Conservation (phyloP, 2,113 vertebrate genomes). For the Sinocyclocheilus grahami region DNA sequence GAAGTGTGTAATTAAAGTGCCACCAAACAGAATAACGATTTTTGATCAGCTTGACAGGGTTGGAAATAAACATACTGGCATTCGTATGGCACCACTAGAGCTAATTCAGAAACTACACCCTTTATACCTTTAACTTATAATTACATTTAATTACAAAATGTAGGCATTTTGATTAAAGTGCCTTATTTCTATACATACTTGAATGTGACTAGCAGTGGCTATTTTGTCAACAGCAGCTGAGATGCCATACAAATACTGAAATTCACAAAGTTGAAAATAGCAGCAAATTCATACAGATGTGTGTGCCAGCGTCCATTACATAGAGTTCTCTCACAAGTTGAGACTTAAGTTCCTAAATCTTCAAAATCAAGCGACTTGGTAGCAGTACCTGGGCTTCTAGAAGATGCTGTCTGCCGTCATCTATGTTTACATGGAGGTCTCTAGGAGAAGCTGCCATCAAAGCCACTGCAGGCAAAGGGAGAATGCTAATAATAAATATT, state of each 20-base stretch:
- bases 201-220: slow-evolving; percentile 80
- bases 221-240: slow-evolving; percentile 94
- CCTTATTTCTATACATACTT: slow-evolving; percentile 80
- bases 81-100: background rate
- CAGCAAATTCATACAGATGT: slow-evolving; percentile 8
- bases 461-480: no score
- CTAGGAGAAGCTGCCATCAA: no score
- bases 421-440: slow-evolving; percentile 86
- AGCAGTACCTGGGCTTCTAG: slow-evolving; percentile 86
- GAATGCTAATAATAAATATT: no score
- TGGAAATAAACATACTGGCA: background rate
- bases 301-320: background rate
- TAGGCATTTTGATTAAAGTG: background rate
- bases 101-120: background rate
- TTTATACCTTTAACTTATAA: background rate
- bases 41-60: no score
- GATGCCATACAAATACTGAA: slow-evolving; percentile 94
- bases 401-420: slow-evolving; percentile 81
- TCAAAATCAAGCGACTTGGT: background rate
- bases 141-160: background rate
- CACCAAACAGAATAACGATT: no score
- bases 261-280: slow-evolving; percentile 71
- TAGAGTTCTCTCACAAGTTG: background rate
- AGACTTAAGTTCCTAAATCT: background rate
- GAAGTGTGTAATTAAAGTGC: no score